Evolutionary conservation across 2,113 vertebrate species (phyloP).

Genomic region (Neodon shergylaensis): DNA sequence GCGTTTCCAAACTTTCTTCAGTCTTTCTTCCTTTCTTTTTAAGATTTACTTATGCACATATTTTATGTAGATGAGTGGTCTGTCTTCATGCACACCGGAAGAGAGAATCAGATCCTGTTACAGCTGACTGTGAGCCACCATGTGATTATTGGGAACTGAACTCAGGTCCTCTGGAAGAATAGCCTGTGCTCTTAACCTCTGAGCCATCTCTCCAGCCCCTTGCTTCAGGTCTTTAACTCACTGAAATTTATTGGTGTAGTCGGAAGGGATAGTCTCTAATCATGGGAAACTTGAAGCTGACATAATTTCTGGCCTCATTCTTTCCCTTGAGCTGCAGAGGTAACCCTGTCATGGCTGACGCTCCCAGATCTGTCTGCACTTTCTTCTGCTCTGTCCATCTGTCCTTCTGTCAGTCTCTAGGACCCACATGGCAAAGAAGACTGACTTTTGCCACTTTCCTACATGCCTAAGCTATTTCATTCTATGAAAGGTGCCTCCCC

Average conservation of each 20-base stretch:
- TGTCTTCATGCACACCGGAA: neutral
- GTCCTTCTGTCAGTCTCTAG: neutral
- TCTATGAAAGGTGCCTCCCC: neutral
- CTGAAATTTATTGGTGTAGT: neutral
- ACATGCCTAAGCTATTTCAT: neutral
- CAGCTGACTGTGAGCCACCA: neutral
- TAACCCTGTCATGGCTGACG: neutral
- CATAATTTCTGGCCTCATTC: neutral
- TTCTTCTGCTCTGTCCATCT: neutral
- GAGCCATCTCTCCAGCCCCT: neutral
- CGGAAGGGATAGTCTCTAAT: neutral
- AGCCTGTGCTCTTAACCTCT: neutral
- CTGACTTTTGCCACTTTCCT: neutral
- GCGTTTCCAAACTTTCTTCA: neutral
- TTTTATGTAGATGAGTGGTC: neutral
- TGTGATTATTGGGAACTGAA: neutral
- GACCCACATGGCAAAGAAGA: neutral
- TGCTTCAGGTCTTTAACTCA: neutral
- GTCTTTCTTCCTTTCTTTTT: neutral
- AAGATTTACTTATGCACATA: neutral
- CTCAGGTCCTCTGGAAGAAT: neutral
- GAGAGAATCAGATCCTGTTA: neutral
- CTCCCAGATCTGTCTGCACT: neutral
- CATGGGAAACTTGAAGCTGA: neutral
- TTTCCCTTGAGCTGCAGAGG: neutral